Base-by-base conservation (phyloP, 2,888 invertebrate genomes). In the Eristalis tenax region DNA sequence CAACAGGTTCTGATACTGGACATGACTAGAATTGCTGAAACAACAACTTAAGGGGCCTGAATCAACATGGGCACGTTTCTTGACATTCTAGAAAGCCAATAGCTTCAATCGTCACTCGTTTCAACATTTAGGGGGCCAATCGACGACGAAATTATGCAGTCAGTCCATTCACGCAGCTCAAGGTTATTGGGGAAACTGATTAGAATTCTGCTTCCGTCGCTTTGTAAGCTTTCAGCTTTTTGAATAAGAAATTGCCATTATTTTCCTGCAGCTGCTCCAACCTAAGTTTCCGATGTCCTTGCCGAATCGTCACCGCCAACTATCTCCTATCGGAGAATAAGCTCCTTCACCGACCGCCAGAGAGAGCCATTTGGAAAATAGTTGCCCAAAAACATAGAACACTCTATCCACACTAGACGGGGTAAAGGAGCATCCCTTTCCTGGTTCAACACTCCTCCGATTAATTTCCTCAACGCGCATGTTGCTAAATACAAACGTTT, bases 391-490 rank as follows among this genome's bases (percentile, higher is more conserved):
- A 11, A 38, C 38, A 69, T 38, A 69, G 57, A 38, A 57, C 15
- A 69, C 35, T 10, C 0, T 4, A 0, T 2, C 8, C 32, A 32
- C 32, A 2, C 32, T 1, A 32, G 32, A 32, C 2, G 38, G 38
- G 38, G 38, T 38, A 13, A 13, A 11, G 3, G 38, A 13, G 38
- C 50, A n/a, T 0, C 50, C 6, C 8, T 50, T 50, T 18, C 50
- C 18, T 43, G n/a, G 5, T 18, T 43, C 18, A 8, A 18, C 50
- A 50, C 50, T 18, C 50, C 15, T n/a, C n/a, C 50, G 18, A 50
- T 50, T 50, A 18, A 18, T 1, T 18, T 18, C 2, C 18, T 18
- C 18, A 50, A 18, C 50, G 74, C 80, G 80, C 80, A 80, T 80
- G 80, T 26, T 38, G 35, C 50, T 4, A 40, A 63, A 22, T 35